phyloP scores from a whole-genome alignment of 2,888 invertebrate species.

The Orchestes rusci region DNA sequence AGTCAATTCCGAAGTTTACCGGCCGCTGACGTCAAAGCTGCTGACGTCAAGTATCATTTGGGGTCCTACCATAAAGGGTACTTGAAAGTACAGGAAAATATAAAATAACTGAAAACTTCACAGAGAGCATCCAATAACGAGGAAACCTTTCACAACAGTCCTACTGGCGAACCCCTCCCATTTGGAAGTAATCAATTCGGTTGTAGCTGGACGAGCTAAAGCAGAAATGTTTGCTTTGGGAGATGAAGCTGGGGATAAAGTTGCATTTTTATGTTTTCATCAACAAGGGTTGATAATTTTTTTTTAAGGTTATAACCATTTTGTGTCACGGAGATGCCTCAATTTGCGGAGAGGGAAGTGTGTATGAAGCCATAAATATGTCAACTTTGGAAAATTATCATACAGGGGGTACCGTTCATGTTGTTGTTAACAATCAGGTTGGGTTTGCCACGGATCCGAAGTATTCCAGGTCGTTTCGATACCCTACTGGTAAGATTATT shows the following conservation, averaged over 20 bases:
- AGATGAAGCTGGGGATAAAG: conserved; percentile 84
- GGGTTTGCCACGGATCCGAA: conserved; percentile 92
- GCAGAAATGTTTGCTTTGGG: conserved; percentile 94
- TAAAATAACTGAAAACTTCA: background rate
- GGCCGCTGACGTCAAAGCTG: conserved; percentile 81
- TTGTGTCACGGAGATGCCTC: conserved; percentile 93
- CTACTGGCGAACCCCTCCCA: conserved; percentile 90
- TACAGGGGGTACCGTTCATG: conserved; percentile 88
- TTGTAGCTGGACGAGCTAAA: conserved; percentile 89
- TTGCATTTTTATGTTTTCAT: conserved; percentile 31
- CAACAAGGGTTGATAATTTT: background rate
- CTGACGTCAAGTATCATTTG: conserved; percentile 87
- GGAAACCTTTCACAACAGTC: conserved; percentile 80
- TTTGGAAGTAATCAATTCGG: conserved; percentile 86
- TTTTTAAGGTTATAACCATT: conserved; percentile 76
- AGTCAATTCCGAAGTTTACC: conserved; percentile 88
- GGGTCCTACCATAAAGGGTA: conserved; percentile 75
- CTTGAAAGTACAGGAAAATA: background rate
- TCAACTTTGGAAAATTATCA: conserved; percentile 89
- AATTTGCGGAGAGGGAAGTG: conserved; percentile 91
- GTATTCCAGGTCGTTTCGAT: conserved; percentile 77
- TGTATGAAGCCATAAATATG: conserved; percentile 92
- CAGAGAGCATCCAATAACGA: too few relatives aligned
- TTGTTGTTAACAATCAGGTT: conserved; percentile 93
- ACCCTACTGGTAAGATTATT: conserved; percentile 65